Base-by-base conservation (phyloP, 2,113 vertebrate species). In the Astatoreochromis straeleni region DNA sequence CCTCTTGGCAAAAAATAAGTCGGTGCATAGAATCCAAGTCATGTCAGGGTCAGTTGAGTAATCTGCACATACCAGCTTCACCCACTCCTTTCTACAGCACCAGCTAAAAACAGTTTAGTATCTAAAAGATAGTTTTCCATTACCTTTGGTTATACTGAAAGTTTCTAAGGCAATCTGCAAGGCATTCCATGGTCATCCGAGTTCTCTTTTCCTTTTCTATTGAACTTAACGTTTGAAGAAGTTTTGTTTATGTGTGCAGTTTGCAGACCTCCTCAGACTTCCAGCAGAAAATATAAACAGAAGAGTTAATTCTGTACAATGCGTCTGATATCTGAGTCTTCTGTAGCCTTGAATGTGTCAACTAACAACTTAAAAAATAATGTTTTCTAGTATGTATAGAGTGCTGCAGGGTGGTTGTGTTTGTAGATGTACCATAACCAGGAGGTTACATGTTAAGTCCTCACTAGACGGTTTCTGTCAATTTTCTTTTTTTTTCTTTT, bases 21-120 rank as follows among this genome's bases (percentile, higher is more conserved):
- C 82, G 11, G 16, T 4, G 38, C 73, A 79, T 81, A 42, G 17
- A 87, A 75, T 73, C n/a, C 6, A 85, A 88, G 82, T 78, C 82
- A 65, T 83, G 82, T 90, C 79, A 29, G 78, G 90, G 89, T 87
- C 82, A 80, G 42, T 51, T 14, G 3, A 68, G 54, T 88, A 87
- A 70, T 35, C 57, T 70, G 31, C 26, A 33, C 19, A 16, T 40
- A 16, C 16, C 19, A 29, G 11, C 16, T 29, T 16, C 38, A 57
- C n/a, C 24, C 29, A 16, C 45, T 38, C 49, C 54, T 29, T 63
- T 19, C 1, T 33, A 7, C 4, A 16, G 21, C 24, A 13, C 63
- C 75, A 47, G 16, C 86, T 65, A 84, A 58, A 88, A 42, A 47
- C 55, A 9, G n/a, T 93, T 85, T 83, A 16, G 29, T 31, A 5